phyloP scores from a whole-genome alignment of 1,140 invertebrate species.

The Pomacea maculata region DNA sequence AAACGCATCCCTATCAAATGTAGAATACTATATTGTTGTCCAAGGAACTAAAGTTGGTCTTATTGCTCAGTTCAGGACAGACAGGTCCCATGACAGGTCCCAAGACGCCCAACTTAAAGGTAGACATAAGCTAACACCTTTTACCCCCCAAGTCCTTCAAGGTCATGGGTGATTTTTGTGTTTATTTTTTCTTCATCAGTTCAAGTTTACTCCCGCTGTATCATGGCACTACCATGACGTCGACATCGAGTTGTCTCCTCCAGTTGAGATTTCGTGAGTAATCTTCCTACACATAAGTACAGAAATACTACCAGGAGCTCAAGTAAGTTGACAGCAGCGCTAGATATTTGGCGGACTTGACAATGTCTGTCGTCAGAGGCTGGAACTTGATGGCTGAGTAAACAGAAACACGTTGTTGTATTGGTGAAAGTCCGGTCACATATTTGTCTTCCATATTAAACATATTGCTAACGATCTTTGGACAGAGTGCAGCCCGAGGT shows the following conservation, averaged over 20 bases:
- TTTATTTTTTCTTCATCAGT: constrained; percentile 7
- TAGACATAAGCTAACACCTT: too few relatives aligned
- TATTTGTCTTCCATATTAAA: too few relatives aligned
- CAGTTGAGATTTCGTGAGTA: constrained; percentile 21
- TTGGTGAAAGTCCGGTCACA: not conserved
- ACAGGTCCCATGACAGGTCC: too few relatives aligned
- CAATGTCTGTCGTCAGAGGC: too few relatives aligned
- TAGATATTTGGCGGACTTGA: not conserved
- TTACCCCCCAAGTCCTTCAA: too few relatives aligned
- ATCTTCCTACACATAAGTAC: not conserved
- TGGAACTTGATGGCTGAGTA: not conserved
- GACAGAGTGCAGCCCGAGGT: constrained; percentile 20
- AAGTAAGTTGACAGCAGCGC: not conserved
- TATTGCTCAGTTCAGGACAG: too few relatives aligned
- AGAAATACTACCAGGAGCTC: not conserved
- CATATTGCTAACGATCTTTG: not conserved
- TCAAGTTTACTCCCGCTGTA: constrained; percentile 24
- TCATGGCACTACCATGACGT: constrained; percentile 28
- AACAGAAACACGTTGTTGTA: not conserved
- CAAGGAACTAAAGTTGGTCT: too few relatives aligned
- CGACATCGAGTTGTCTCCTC: constrained; percentile 30
- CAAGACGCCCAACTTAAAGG: too few relatives aligned
- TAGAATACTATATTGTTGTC: too few relatives aligned
- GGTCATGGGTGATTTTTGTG: too few relatives aligned
- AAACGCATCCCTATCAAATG: too few relatives aligned